Evolutionary conservation across 2,797 vertebrate genomes (phyloP).

Genomic region (Parauchenoglanis punctatus): DNA sequence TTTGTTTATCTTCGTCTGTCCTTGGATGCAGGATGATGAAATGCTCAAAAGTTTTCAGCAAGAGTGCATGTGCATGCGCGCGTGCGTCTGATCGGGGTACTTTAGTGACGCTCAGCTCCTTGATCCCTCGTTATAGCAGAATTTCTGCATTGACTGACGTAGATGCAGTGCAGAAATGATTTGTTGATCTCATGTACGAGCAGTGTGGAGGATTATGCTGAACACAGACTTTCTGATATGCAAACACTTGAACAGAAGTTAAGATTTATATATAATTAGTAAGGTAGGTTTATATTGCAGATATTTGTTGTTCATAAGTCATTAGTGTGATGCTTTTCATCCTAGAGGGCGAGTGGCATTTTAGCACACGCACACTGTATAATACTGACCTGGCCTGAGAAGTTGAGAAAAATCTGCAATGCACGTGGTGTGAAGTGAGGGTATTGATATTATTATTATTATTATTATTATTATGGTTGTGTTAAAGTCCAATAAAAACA

Average conservation of each 20-base stretch:
- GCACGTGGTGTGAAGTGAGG: not conserved
- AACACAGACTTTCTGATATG: not conserved
- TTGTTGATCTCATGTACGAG: conserved; percentile 47
- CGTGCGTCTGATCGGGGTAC: conserved; percentile 58
- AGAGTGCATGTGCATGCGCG: conserved; percentile 68
- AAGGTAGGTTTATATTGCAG: not conserved
- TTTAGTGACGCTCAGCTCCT: conserved; percentile 65
- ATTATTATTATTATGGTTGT: not conserved
- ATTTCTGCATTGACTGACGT: conserved; percentile 57
- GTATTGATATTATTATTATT: not conserved
- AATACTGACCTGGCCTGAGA: not conserved
- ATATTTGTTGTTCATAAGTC: not conserved
- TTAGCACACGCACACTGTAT: not conserved
- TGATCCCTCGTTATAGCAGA: conserved; percentile 68
- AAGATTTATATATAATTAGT: not conserved
- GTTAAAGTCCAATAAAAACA: not conserved
- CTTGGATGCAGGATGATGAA: conserved; percentile 80
- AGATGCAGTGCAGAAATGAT: conserved; percentile 63
- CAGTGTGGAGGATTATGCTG: conserved; percentile 52
- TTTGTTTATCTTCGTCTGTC: conserved; percentile 70
- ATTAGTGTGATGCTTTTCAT: not conserved
- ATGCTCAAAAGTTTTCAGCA: conserved; percentile 76
- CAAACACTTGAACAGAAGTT: not conserved
- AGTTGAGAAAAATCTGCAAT: too few relatives aligned
- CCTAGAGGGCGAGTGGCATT: not conserved